These are phyloP conservation scores for Automeris io DNA, from an alignment of 2,888 invertebrate species.

Conservation along the genomic window DNA sequence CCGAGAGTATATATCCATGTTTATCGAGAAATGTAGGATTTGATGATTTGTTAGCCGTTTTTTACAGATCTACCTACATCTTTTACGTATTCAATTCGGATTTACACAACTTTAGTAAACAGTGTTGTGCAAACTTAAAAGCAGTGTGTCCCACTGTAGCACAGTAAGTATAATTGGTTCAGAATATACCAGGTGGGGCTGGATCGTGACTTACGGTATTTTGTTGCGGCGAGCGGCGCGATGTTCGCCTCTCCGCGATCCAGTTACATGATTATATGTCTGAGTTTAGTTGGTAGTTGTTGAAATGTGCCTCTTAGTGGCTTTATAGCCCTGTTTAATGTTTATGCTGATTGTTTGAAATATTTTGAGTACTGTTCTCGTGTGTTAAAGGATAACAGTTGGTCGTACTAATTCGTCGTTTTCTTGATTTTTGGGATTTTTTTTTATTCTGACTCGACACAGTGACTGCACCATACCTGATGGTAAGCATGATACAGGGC, in stretches of 20 bases:
- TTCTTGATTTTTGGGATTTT: too few species aligned
- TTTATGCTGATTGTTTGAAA: constrained; percentile 6
- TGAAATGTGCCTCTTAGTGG: constrained; percentile 6
- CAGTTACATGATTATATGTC: constrained; percentile 6
- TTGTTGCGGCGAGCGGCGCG: constrained; percentile 2
- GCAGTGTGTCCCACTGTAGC: constrained; percentile 27
- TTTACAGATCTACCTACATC: too few species aligned
- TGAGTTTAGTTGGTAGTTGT: constrained; percentile 5
- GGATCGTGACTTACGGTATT: constrained; percentile 41
- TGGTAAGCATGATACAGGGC: too few species aligned
- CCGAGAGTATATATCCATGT: too few species aligned
- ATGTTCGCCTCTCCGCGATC: constrained; percentile 3
- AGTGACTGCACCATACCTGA: too few species aligned
- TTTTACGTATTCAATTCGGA: too few species aligned
- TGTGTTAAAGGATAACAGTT: too few species aligned
- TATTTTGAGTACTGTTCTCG: neutral
- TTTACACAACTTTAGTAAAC: too few species aligned
- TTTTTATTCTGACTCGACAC: too few species aligned
- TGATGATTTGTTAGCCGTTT: too few species aligned
- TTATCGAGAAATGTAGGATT: too few species aligned
- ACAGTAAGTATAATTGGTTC: constrained; percentile 53
- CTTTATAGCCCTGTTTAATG: neutral
- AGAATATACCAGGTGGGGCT: constrained; percentile 62
- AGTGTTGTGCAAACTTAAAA: constrained; percentile 39
- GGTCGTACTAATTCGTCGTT: too few species aligned